These are phyloP conservation scores for Drosophila erecta DNA, from an alignment of 1,140 invertebrate species.

Conservation along the genomic window DNA sequence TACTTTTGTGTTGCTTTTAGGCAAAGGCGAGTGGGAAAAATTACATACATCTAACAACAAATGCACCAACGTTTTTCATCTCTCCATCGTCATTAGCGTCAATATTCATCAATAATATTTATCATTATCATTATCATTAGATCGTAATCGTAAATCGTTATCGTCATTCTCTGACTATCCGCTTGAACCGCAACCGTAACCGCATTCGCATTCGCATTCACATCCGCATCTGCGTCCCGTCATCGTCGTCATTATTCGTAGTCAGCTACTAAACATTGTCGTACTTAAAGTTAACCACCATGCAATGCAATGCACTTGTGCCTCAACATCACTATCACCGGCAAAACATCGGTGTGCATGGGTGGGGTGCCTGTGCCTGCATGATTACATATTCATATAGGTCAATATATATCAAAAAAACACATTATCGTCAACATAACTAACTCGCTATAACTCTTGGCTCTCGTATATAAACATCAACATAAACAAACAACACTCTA, in stretches of 20 bases:
- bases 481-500: conserved; percentile 79
- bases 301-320: conserved; percentile 14
- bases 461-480: conserved; percentile 75
- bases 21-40: conserved; percentile 80
- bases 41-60: conserved; percentile 81
- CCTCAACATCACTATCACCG: conserved; percentile 8
- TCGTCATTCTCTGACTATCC: conserved; percentile 24
- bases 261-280: conserved; percentile 63
- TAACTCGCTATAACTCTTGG: conserved; percentile 79
- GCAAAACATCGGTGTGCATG: conserved; percentile 17
- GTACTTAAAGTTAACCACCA: conserved; percentile 49
- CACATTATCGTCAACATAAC: conserved; percentile 77
- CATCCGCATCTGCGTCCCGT: conserved; percentile 11
- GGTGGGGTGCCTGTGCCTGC: conserved; percentile 29
- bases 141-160: conserved; percentile 49
- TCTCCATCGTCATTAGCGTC: conserved; percentile 35
- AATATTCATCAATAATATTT: conserved; percentile 34
- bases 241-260: conserved; percentile 42
- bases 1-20: conserved; percentile 63
- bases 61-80: conserved; percentile 72
- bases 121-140: conserved; percentile 34
- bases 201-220: conserved; percentile 13
- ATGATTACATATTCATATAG: conserved; percentile 45
- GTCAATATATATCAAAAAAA: conserved; percentile 65
- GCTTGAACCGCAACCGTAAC: conserved; percentile 27